Base-by-base conservation (phyloP, 2,888 invertebrate species). In the Deilephila elpenor region DNA sequence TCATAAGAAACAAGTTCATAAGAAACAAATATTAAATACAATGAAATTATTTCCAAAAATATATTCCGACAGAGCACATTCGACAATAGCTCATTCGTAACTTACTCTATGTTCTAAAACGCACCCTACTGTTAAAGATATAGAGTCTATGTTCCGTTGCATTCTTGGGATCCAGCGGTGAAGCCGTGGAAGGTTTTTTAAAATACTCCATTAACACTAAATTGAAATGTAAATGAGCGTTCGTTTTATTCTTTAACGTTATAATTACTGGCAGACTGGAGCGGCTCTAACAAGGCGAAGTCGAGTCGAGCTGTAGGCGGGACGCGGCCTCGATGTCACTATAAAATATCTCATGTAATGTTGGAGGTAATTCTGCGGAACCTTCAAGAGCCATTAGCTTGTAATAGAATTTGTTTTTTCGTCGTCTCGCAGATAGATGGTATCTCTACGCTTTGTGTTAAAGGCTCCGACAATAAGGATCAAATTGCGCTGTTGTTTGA, bases 221-320 rank as follows among this genome's bases (percentile, higher is more conserved):
- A 67, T 67, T 67, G 51, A 75, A 70, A 74, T 56, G 62, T 59
- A 61, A 71, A 75, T 72, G 73, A 59, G n/a, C 37, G 67, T 67
- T 67, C 67, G 51, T 67, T 67, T 67, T 67, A 67, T 61, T 61
- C 14, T 17, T 34, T 7, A 51, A 3, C 29, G 29, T n/a, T 25
- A 64, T 67, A 25, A 67, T 67, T 51, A 20, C 37, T 64, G 4
- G n/a, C 20, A 44, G 37, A 64, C n/a, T n/a, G 7, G 56, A 56
- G 6, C 19, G 44, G 44, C 14, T 11, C 44, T 44, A 44, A 44
- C 11, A 44, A 44, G 44, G 11, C 56, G 17, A n/a, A 19, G 56
- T 56, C n/a, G n/a, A 56, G 56, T 56, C 17, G 44, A 56, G 19
- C 4, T 19, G 56, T 17, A 1, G 56, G n/a, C 19, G n/a, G 56